A percentile compares a stretch with the other conserved stretches of the same genome.
Evolutionary conservation across 2,113 vertebrate species (phyloP).

Genomic region (Microtus oregoni): DNA sequence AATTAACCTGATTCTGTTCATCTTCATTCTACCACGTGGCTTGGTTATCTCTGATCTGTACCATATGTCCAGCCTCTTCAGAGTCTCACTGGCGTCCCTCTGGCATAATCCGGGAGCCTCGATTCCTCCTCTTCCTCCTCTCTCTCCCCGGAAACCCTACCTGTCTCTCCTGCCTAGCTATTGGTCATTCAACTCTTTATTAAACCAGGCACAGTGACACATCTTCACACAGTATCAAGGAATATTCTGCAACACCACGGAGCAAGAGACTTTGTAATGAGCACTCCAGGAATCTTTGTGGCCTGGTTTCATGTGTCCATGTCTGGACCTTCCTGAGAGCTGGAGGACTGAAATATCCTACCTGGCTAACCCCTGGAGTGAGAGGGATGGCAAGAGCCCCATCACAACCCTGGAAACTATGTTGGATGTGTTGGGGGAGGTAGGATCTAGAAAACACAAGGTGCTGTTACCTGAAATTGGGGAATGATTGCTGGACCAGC

Average conservation of each 20-base stretch:
- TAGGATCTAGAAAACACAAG: background rate
- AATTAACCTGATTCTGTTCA: background rate
- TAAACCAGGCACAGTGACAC: background rate
- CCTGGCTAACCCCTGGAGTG: background rate
- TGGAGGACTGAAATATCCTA: background rate
- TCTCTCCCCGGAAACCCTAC: background rate
- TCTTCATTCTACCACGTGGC: background rate
- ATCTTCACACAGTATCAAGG: background rate
- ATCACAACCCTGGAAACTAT: background rate
- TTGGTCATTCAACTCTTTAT: background rate
- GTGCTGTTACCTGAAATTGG: background rate
- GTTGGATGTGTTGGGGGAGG: background rate
- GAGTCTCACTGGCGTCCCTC: background rate
- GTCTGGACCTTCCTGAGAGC: background rate
- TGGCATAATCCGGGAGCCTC: background rate
- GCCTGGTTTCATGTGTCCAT: background rate
- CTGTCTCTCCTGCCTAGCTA: background rate
- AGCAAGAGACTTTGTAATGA: background rate
- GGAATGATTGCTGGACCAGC: too few relatives aligned
- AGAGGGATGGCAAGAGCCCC: background rate
- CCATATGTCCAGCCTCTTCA: background rate
- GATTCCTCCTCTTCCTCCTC: background rate
- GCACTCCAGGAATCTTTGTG: conserved; percentile 11
- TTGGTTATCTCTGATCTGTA: background rate
- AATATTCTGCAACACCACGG: background rate